These are phyloP conservation scores for Anoura caudifer DNA, from an alignment of 2,113 vertebrate species.

Conservation along the genomic window DNA sequence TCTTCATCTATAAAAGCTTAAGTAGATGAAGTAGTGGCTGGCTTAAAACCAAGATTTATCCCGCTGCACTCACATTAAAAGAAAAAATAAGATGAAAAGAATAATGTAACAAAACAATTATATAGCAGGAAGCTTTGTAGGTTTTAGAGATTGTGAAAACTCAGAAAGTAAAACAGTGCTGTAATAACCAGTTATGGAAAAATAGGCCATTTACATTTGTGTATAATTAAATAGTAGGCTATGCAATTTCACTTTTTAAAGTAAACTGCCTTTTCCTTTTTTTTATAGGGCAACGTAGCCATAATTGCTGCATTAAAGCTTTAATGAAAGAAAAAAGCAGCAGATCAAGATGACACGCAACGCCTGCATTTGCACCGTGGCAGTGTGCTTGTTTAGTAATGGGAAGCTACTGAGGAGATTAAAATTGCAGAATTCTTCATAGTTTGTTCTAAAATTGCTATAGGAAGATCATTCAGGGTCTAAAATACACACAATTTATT, in stretches of 20 bases:
- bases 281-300: slow-evolving; percentile 87
- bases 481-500: slow-evolving; percentile 83
- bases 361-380: slow-evolving; percentile 80
- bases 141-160: slow-evolving; percentile 90
- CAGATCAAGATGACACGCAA: slow-evolving; percentile 86
- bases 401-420: slow-evolving; percentile 86
- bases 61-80: slow-evolving; percentile 94
- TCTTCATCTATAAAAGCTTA: slow-evolving; percentile 97
- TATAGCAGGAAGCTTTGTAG: slow-evolving; percentile 91
- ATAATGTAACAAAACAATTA: slow-evolving; percentile 89
- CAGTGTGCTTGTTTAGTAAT: slow-evolving; percentile 84
- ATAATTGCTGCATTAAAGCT: slow-evolving; percentile 89
- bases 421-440: slow-evolving; percentile 84
- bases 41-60: slow-evolving; percentile 92
- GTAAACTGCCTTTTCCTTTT: slow-evolving; percentile 88
- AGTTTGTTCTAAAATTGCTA: slow-evolving; percentile 80
- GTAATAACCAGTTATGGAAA: slow-evolving; percentile 92
- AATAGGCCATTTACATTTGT: slow-evolving; percentile 91
- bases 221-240: slow-evolving; percentile 91
- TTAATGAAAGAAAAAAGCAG: slow-evolving; percentile 88
- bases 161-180: slow-evolving; percentile 90
- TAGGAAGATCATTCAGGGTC: slow-evolving; percentile 81
- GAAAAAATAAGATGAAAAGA: slow-evolving; percentile 89
- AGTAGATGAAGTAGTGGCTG: slow-evolving; percentile 92
- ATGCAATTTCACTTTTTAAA: slow-evolving; percentile 92